Conservation (phyloP, 2,888 invertebrate genomes). For the Eurytoma californica region DNA sequence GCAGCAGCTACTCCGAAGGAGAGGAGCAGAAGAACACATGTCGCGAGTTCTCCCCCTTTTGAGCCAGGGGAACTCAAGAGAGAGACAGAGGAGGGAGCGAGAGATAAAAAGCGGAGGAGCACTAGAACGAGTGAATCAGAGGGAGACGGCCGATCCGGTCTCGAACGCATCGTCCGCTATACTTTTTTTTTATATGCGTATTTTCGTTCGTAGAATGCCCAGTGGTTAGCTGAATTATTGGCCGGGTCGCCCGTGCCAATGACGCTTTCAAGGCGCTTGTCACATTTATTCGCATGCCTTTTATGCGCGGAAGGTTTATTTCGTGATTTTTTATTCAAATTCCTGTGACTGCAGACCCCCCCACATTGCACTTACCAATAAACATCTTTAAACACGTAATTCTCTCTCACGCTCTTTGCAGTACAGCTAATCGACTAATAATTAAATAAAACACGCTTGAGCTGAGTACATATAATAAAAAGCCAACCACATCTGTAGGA, state of each 20-base stretch:
- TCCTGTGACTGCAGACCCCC: no score
- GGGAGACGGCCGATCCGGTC: slow-evolving; percentile 14
- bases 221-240: neutral
- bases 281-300: neutral
- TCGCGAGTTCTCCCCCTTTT: slow-evolving; percentile 15
- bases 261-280: no score
- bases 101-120: slow-evolving; percentile 17
- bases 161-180: neutral
- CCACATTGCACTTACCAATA: no score
- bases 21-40: slow-evolving; percentile 28
- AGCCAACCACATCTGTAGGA: neutral
- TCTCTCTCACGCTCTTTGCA: no score
- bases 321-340: no score
- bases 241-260: no score
- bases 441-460: no score
- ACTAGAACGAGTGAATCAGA: slow-evolving; percentile 12
- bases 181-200: neutral
- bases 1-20: neutral
- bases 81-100: slow-evolving; percentile 14
- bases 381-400: no score
- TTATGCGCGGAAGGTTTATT: neutral
- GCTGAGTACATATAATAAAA: neutral
- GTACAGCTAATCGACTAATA: no score
- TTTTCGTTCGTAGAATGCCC: neutral
- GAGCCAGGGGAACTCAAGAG: neutral